Base-by-base conservation (phyloP, 2,888 invertebrate species). In the Bombylius major region DNA sequence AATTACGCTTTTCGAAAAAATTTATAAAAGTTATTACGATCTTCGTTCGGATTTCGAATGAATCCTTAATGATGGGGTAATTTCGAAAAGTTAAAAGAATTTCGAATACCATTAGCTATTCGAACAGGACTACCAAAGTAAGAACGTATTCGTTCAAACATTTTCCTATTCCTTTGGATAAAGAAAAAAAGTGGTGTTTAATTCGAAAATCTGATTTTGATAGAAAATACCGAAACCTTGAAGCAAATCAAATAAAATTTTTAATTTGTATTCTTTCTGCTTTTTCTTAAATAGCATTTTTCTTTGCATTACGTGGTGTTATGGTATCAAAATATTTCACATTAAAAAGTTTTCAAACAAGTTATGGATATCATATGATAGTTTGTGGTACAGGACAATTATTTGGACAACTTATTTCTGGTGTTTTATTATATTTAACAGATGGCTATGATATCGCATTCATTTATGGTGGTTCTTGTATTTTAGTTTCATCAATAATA, bases 321-420 rank as follows among this genome's bases (percentile, higher is more conserved):
- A 79, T 90, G 53, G 78, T 88, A 56, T 89, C 89, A 7, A 86
- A 87, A 62, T 75, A 87, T 23, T 69, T 89, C 54, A 88, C 89
- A 0, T 73, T 89, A 61, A 84, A 87, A 59, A 84, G 83, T 65
- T 71, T 90, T 58, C 89, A 88, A 14, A 89, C 87, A 69, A 86
- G 87, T 33, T 89, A 88, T 70, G 89, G 89, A 14, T 71, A 90
- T 36, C 75, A 84, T 12, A 76, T 87, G 50, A 74, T 90, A 63
- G 86, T 86, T 66, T 87, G 88, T 77, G 89, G 89, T 5, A 65
- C 85, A 49, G 86, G 86, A 4, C 83, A 84, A 0, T 78, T 86
- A 11, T 71, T 85, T 48, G 89, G 88, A 51, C 67, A 76, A 31
- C 72, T 75, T 4, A n/a, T 75, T n/a, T 74, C 71, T 31, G 74